Base-by-base conservation (phyloP, 2,113 vertebrate species). In the Barnardius zonarius region DNA sequence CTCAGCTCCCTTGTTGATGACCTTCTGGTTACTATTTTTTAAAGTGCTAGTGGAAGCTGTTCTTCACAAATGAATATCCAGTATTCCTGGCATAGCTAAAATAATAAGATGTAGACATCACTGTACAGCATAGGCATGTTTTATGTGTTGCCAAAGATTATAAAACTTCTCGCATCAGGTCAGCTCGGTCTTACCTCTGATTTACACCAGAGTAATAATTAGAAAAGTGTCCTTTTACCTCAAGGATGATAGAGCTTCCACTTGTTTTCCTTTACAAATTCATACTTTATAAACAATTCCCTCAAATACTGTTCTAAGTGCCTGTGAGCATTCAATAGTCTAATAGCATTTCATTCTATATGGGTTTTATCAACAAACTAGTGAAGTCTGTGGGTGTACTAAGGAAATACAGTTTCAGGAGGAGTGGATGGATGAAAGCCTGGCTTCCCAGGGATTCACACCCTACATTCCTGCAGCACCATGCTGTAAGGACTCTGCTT, bases 1-100 rank as follows among this genome's bases (percentile, higher is more conserved):
- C 74, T 59, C 79, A 89, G 31, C 31, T 96, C 93, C 95, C 92
- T 95, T 82, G 88, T 92, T 96, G 88, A 96, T 96, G 96, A 96
- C 96, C 92, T 95, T 92, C 92, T 92, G 64, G 93, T 95, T 96
- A 84, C 3, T 9, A 6, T 51, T 85, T 93, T 92, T 82, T 55
- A 49, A 64, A 82, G 51, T 92, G 55, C 37, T 84, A 76, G 80
- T 75, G 39, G 49, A 95, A 96, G 48, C 80, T 96, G n/a, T 95
- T 91, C 55, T 86, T 81, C 75, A 61, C 51, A 83, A 96, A 83
- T 0, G 61, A 91, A 89, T 82, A 93, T 92, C 54, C 88, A 94
- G 83, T 94, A 94, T 92, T 81, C 31, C 44, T 84, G 90, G 76
- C 77, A 62, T 82, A 79, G 41, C 64, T 82, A 52, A 93, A 93